Evolutionary conservation across 2,797 vertebrate species (phyloP).

Genomic region (Leontocebus nigricollis): DNA sequence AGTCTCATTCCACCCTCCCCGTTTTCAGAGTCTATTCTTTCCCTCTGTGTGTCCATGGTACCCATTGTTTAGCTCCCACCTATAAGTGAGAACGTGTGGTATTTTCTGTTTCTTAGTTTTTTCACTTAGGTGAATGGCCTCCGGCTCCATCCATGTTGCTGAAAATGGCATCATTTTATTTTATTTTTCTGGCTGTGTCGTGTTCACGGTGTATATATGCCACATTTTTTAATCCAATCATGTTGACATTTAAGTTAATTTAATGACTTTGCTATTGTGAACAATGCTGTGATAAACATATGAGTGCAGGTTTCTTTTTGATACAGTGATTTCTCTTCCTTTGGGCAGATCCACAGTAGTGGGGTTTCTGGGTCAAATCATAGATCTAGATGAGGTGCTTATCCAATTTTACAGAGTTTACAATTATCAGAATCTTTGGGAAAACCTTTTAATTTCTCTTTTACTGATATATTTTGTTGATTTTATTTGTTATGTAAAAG

Average conservation of each 20-base stretch:
- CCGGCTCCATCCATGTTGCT: neutral
- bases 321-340: neutral
- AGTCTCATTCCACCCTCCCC: neutral
- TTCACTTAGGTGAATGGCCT: neutral
- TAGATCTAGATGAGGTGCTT: neutral
- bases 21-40: neutral
- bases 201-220: neutral
- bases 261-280: neutral
- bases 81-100: neutral
- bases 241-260: neutral
- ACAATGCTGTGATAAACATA: neutral
- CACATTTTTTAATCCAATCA: neutral
- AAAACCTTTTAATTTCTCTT: constrained; percentile 1
- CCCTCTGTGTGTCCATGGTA: neutral
- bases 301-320: neutral
- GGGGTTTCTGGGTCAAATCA: neutral
- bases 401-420: neutral
- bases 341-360: neutral
- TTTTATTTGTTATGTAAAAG: neutral
- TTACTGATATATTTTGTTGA: neutral
- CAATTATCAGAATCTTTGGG: neutral
- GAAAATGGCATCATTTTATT: neutral
- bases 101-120: neutral
- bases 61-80: neutral
- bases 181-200: neutral